Percentiles rank a stretch among this genome's conserved stretches.
phyloP scores from a whole-genome alignment of 2,888 invertebrate species.

The Eubasilissa splendida region DNA sequence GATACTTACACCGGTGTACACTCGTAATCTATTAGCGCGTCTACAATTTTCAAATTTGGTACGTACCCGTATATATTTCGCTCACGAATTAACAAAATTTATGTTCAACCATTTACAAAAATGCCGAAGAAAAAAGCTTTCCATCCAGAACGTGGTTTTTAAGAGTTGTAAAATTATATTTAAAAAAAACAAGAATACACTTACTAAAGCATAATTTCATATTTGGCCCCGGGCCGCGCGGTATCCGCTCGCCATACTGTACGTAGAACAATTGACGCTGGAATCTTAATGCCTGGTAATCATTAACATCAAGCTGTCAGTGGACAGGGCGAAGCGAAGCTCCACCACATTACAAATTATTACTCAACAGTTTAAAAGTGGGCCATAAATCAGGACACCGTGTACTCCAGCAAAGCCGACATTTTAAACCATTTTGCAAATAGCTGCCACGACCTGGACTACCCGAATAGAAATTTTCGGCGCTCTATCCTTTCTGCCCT shows the following conservation, averaged over 20 bases:
- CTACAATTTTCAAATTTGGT: too few relatives aligned
- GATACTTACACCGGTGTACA: too few relatives aligned
- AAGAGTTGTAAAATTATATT: conserved; percentile 3
- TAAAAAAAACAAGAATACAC: conserved; percentile 15
- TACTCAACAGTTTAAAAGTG: conserved; percentile 16
- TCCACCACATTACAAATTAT: conserved; percentile 50
- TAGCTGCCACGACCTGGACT: too few relatives aligned
- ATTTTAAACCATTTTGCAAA: too few relatives aligned
- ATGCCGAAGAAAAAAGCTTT: neutral
- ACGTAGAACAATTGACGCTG: conserved; percentile 60
- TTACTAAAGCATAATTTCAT: conserved; percentile 25
- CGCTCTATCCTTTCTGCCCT: too few relatives aligned
- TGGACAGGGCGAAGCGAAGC: conserved; percentile 14
- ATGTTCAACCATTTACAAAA: neutral
- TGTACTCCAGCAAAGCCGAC: too few relatives aligned
- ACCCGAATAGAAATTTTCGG: too few relatives aligned
- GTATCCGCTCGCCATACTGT: conserved; percentile 29
- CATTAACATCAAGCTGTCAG: conserved; percentile 65
- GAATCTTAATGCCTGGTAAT: conserved; percentile 71
- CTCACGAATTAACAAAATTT: conserved; percentile 14
- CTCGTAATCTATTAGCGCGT: too few relatives aligned
- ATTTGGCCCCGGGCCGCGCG: conserved; percentile 17
- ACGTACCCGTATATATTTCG: too few relatives aligned
- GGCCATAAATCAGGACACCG: neutral
- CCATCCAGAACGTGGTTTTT: neutral